A percentile compares a stretch with the other conserved stretches of the same genome.
These are phyloP conservation scores for Nixonia krombeini DNA, from an alignment of 1,140 invertebrate genomes.

Conservation along the genomic window DNA sequence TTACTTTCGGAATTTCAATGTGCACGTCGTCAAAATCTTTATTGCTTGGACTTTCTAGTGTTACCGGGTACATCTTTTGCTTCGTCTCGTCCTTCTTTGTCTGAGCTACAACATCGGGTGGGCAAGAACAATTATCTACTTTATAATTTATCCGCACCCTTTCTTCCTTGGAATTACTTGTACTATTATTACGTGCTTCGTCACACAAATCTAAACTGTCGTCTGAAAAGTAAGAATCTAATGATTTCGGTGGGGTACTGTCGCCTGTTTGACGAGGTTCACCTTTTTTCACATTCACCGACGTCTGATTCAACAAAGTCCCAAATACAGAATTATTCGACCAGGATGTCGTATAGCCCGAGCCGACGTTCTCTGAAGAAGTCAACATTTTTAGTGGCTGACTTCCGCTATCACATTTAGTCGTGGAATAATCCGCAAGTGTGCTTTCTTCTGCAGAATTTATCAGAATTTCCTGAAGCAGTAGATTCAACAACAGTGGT, in stretches of 20 bases:
- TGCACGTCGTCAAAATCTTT: conserved; percentile 4
- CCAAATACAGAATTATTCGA: too few species aligned
- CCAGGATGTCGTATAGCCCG: too few species aligned
- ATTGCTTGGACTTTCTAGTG: neutral
- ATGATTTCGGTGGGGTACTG: neutral
- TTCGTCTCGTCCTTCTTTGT: conserved; percentile 43
- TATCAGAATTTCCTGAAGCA: conserved; percentile 1
- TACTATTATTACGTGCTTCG: conserved; percentile 14
- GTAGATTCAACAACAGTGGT: neutral
- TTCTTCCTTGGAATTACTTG: neutral
- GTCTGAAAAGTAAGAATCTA: conserved; percentile 50
- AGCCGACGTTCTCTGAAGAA: neutral
- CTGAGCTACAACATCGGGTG: conserved; percentile 57
- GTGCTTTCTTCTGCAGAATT: neutral
- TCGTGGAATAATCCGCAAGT: too few species aligned
- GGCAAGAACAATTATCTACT: conserved; percentile 39
- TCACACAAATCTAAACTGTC: conserved; percentile 55
- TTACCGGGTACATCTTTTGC: neutral
- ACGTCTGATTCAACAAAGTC: too few species aligned
- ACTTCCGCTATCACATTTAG: neutral
- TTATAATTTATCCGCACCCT: neutral
- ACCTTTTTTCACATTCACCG: too few species aligned
- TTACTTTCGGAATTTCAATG: conserved; percentile 48
- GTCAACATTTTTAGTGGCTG: neutral
- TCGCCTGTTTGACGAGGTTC: too few species aligned